phyloP scores from a whole-genome alignment of 2,113 vertebrate species.

The Varanus komodoensis region DNA sequence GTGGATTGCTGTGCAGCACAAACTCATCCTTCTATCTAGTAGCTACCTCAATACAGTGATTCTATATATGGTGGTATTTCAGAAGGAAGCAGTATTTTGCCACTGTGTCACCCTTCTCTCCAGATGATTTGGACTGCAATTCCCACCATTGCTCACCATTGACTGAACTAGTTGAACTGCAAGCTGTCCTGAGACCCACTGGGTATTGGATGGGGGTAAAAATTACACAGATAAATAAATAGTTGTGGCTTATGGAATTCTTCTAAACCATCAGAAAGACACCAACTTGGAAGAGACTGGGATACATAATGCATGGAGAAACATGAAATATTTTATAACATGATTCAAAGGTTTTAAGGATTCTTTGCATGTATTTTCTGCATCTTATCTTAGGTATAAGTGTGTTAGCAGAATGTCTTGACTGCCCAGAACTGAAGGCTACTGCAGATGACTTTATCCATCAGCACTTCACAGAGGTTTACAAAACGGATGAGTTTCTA shows the following conservation, averaged over 20 bases:
- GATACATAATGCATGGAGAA: no score
- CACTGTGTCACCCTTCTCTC: constrained; percentile 6
- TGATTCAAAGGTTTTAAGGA: not conserved
- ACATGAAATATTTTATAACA: not conserved
- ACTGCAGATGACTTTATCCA: constrained; percentile 90
- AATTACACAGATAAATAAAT: no score
- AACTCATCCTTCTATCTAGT: not conserved
- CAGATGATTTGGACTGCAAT: no score
- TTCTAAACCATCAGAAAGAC: no score
- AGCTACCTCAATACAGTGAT: not conserved
- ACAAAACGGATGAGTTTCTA: constrained; percentile 90
- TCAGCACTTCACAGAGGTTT: constrained; percentile 92
- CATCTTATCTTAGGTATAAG: constrained; percentile 82
- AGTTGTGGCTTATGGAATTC: no score
- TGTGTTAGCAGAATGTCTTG: constrained; percentile 88
- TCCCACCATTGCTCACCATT: no score
- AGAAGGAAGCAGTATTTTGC: not conserved
- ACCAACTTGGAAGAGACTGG: no score
- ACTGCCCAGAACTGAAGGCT: constrained; percentile 89
- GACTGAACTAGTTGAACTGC: no score
- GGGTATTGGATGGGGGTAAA: no score
- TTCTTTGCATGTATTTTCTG: constrained; percentile 19
- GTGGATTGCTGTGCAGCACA: no score
- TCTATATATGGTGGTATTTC: not conserved
- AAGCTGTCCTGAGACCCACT: no score